A percentile compares a stretch with the other conserved stretches of the same genome.
These are phyloP conservation scores for Tamias sibiricus DNA, from an alignment of 2,113 vertebrate species.

Conservation along the genomic window DNA sequence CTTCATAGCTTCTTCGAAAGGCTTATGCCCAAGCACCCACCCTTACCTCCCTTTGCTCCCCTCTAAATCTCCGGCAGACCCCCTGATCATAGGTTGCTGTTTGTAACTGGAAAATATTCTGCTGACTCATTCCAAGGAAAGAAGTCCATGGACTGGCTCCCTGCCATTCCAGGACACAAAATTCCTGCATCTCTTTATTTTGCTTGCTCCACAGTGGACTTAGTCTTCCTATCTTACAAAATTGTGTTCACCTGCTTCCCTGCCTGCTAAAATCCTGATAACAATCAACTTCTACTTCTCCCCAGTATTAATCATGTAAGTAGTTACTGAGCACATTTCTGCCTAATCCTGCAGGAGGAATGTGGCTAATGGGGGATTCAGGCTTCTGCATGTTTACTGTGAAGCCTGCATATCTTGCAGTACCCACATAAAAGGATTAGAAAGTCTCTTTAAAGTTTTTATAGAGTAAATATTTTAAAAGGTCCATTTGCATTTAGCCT, in stretches of 20 bases:
- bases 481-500: background rate
- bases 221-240: background rate
- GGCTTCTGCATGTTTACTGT: background rate
- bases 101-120: background rate
- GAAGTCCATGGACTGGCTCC: background rate
- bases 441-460: background rate
- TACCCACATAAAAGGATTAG: background rate
- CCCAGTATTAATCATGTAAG: background rate
- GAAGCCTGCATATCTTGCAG: background rate
- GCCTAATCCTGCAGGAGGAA: background rate
- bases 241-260: background rate
- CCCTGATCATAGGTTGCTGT: background rate
- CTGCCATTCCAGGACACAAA: background rate
- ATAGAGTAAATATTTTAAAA: background rate
- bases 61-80: background rate
- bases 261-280: background rate
- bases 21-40: no score
- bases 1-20: background rate
- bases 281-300: background rate
- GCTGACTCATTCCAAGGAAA: background rate
- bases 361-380: background rate
- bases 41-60: no score
- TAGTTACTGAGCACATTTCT: background rate
- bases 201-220: background rate
- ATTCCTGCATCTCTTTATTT: background rate